Base-by-base conservation (phyloP, 2,797 vertebrate genomes). In the Dermochelys coriacea region DNA sequence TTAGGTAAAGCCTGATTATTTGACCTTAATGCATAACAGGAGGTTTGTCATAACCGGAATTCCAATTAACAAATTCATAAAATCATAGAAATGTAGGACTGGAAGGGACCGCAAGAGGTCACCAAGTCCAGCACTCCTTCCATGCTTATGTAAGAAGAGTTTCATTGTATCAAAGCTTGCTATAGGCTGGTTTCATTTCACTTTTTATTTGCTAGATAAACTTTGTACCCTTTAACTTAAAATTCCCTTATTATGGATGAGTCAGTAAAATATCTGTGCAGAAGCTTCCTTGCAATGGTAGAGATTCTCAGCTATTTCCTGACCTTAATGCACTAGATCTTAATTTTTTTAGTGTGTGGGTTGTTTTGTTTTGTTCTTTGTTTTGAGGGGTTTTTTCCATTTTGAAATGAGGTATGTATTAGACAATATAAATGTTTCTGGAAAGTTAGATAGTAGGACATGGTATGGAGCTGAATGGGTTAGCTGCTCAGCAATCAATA, bases 381-480 rank as follows among this genome's bases (percentile, higher is more conserved):
- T 78, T 78, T 95, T 88, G 21, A 74, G 6, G 41, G 5, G 41
- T 78, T 59, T 27, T 85, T 41, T 37, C 11, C 37, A 8, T 31
- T 51, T 86, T 80, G 82, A 84, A 45, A n/a, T 8, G 93, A 87
- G 75, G 80, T 12, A 12, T 45, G 80, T 84, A 54, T 31, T 81
- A 89, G 29, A 27, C 57, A 50, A 84, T 11, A 80, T 0, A 0
- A 49, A 78, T 91, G 10, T 64, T 57, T 87, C 29, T 57, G 79
- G 29, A 57, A 96, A 93, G 55, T 31, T 74, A 86, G 47, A 64
- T 34, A 16, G 82, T 77, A 79, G 75, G 82, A 54, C 59, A 64
- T 18, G 52, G 21, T 25, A 68, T 50, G 86, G 92, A 95, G 49
- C 83, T 54, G 74, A 95, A 97, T 94, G 89, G 85, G 91, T 95